Percentiles rank a stretch among this genome's conserved stretches.
These are phyloP conservation scores for Plagiodera versicolora DNA, from an alignment of 2,888 invertebrate species.

Conservation along the genomic window DNA sequence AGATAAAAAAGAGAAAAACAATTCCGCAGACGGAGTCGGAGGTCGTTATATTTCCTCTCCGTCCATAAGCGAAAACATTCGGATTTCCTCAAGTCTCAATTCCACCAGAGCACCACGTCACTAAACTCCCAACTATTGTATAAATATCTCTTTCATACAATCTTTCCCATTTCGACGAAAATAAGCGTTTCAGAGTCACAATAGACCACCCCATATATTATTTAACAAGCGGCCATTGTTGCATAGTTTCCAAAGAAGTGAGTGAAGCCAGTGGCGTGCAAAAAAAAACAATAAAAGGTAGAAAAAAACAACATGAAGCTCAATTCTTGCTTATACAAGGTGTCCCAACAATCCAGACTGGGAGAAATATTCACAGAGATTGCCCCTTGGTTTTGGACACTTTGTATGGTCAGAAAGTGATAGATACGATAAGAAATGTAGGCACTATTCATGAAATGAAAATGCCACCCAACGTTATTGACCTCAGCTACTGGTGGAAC, in stretches of 20 bases:
- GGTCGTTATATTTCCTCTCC: not conserved
- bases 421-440: too few relatives aligned
- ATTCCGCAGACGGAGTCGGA: not conserved
- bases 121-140: conserved; percentile 20
- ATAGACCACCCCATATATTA: conserved; percentile 45
- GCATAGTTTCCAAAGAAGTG: conserved; percentile 33
- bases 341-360: too few relatives aligned
- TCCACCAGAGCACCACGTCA: conserved; percentile 8
- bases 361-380: too few relatives aligned
- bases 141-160: conserved; percentile 24
- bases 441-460: too few relatives aligned
- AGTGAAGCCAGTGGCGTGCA: conserved; percentile 15
- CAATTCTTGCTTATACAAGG: too few relatives aligned
- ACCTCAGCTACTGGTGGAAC: too few relatives aligned
- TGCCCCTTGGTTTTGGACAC: too few relatives aligned
- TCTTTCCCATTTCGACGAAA: conserved; percentile 26
- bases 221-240: conserved; percentile 42
- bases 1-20: not conserved
- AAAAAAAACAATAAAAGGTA: not conserved
- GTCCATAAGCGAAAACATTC: not conserved
- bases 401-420: too few relatives aligned
- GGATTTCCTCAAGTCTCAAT: conserved; percentile 7
- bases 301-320: not conserved
- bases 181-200: conserved; percentile 38
- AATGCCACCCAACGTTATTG: not conserved